Evolutionary conservation across 2,797 vertebrate species (phyloP).

Genomic region (Zalophus californianus): DNA sequence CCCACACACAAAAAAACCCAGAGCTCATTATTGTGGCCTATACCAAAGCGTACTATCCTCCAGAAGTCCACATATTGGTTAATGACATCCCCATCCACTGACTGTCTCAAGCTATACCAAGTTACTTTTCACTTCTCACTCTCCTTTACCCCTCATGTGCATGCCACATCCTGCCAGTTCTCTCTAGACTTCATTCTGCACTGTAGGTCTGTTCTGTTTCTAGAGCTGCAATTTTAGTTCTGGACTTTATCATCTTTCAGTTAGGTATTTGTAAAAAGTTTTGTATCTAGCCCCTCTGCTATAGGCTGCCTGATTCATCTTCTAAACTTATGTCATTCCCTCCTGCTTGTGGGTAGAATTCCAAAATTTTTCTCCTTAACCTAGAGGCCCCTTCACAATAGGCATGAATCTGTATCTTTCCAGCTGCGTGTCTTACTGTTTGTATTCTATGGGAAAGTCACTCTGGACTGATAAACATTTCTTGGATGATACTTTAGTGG

Average conservation of each 20-base stretch:
- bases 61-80: neutral
- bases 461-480: neutral
- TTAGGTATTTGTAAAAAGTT: neutral
- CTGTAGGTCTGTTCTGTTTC: neutral
- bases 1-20: neutral
- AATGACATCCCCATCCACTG: neutral
- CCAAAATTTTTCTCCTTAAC: conserved; percentile 30
- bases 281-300: neutral
- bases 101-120: neutral
- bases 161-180: neutral
- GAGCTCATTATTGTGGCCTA: neutral
- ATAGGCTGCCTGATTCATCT: neutral
- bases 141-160: neutral
- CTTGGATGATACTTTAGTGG: neutral
- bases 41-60: neutral
- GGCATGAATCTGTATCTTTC: neutral
- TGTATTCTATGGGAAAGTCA: neutral
- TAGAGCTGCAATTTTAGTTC: conserved; percentile 44
- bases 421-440: neutral
- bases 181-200: neutral
- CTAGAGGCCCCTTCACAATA: neutral
- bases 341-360: neutral
- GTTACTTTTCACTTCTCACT: neutral
- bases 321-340: neutral
- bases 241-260: neutral